phyloP scores from a whole-genome alignment of 2,113 vertebrate genomes.

The Melospiza georgiana region DNA sequence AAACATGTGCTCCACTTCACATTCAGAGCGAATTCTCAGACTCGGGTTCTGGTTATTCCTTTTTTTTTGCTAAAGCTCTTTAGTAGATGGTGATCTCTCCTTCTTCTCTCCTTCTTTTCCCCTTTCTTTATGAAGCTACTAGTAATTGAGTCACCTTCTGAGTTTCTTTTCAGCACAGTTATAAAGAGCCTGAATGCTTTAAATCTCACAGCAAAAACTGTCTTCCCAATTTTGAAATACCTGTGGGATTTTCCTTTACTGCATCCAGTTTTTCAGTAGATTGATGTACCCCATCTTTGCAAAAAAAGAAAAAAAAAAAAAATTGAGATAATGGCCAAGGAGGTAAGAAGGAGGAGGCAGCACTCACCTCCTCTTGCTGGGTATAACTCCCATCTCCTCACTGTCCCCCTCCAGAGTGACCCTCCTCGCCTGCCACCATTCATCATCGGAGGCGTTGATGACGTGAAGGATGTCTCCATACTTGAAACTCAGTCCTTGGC shows the following conservation, averaged over 20 bases:
- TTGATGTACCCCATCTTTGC: not conserved
- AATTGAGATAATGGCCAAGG: not conserved
- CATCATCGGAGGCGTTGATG: slow-evolving; percentile 95
- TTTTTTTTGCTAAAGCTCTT: not conserved
- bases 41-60: not conserved
- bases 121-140: not conserved
- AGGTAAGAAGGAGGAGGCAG: not conserved
- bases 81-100: not conserved
- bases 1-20: slow-evolving; percentile 11
- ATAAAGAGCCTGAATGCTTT: not conserved
- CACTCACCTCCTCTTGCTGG: slow-evolving; percentile 92
- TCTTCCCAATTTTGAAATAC: not conserved
- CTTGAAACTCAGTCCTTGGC: slow-evolving; percentile 95
- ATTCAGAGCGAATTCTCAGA: not conserved
- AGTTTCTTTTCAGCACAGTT: not conserved
- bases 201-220: not conserved
- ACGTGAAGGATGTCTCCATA: slow-evolving; percentile 96
- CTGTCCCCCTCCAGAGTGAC: slow-evolving; percentile 92
- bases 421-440: slow-evolving; percentile 96
- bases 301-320: not conserved
- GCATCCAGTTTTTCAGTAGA: not conserved
- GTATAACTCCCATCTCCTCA: slow-evolving; percentile 97
- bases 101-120: not conserved
- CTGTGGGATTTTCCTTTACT: not conserved
- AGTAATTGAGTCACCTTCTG: not conserved